Evolutionary conservation across 1,140 invertebrate species (phyloP).

Genomic region (Archivesica marissinica): DNA sequence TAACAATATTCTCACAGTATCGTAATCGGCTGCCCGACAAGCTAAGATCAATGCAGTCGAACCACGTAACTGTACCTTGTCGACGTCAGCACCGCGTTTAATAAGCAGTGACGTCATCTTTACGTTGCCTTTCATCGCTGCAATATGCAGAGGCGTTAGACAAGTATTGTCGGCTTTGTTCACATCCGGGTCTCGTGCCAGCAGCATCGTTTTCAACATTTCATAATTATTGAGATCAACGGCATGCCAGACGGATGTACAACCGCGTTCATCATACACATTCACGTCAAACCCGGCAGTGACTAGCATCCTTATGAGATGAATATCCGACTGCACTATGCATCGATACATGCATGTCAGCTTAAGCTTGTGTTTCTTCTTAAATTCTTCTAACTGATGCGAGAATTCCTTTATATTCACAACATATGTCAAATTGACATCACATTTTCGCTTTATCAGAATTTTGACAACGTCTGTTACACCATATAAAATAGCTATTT

Average conservation of each 20-base stretch:
- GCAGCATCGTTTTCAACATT: slow-evolving; percentile 71
- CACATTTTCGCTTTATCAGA: slow-evolving; percentile 66
- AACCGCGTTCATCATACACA: slow-evolving; percentile 74
- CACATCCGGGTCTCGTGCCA: slow-evolving; percentile 65
- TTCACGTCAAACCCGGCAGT: slow-evolving; percentile 76
- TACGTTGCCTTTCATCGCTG: slow-evolving; percentile 73
- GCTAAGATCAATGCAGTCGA: slow-evolving; percentile 76
- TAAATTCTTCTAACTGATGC: slow-evolving; percentile 68
- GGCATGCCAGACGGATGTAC: slow-evolving; percentile 75
- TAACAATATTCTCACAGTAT: slow-evolving; percentile 70
- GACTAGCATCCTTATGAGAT: slow-evolving; percentile 71
- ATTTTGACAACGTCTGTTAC: slow-evolving; percentile 66
- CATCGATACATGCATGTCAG: slow-evolving; percentile 70
- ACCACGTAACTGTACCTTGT: slow-evolving; percentile 72
- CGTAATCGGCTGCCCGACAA: slow-evolving; percentile 67
- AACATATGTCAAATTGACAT: slow-evolving; percentile 73
- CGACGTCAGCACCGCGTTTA: slow-evolving; percentile 71
- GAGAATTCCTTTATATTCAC: slow-evolving; percentile 71
- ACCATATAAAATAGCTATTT: slow-evolving; percentile 66
- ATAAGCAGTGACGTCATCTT: slow-evolving; percentile 73
- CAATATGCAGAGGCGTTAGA: slow-evolving; percentile 75
- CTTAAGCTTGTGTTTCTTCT: slow-evolving; percentile 72
- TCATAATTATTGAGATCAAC: slow-evolving; percentile 76
- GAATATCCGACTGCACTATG: slow-evolving; percentile 72
- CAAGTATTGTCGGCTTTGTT: slow-evolving; percentile 70